Percentiles rank a stretch among this genome's conserved stretches.
Conservation (phyloP, 2,797 vertebrate species). For the Enteromius trimaculatus region DNA sequence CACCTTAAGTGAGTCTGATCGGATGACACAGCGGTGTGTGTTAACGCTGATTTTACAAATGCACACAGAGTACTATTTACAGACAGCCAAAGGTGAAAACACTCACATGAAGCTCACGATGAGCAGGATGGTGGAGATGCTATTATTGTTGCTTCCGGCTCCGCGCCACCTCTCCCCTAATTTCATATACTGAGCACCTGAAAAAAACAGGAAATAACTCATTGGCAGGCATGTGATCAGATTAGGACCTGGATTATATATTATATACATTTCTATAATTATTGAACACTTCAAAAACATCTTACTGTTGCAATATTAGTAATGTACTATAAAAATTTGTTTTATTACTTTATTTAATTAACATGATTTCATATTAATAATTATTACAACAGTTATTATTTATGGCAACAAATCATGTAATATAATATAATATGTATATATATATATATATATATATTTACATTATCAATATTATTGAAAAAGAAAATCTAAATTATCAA, state of each 20-base stretch:
- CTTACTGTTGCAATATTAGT: not conserved
- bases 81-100: not conserved
- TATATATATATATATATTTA: too few relatives aligned
- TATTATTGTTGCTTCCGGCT: conserved; percentile 72
- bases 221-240: not conserved
- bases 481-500: not conserved
- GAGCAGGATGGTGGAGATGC: conserved; percentile 85
- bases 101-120: conserved; percentile 92
- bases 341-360: not conserved
- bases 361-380: not conserved
- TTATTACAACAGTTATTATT: not conserved
- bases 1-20: not conserved
- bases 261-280: not conserved
- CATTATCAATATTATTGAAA: not conserved
- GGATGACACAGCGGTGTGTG: not conserved
- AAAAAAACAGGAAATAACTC: conserved; percentile 24
- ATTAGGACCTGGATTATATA: not conserved
- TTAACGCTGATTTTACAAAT: conserved; percentile 7
- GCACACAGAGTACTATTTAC: conserved; percentile 15
- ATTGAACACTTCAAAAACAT: not conserved
- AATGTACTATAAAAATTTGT: not conserved
- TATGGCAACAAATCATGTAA: too few relatives aligned
- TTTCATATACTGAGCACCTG: conserved; percentile 74
- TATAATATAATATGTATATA: too few relatives aligned
- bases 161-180: conserved; percentile 70